A percentile compares a stretch with the other conserved stretches of the same genome.
Evolutionary conservation across 2,113 vertebrate genomes (phyloP).

Genomic region (Neomonachus schauinslandi): DNA sequence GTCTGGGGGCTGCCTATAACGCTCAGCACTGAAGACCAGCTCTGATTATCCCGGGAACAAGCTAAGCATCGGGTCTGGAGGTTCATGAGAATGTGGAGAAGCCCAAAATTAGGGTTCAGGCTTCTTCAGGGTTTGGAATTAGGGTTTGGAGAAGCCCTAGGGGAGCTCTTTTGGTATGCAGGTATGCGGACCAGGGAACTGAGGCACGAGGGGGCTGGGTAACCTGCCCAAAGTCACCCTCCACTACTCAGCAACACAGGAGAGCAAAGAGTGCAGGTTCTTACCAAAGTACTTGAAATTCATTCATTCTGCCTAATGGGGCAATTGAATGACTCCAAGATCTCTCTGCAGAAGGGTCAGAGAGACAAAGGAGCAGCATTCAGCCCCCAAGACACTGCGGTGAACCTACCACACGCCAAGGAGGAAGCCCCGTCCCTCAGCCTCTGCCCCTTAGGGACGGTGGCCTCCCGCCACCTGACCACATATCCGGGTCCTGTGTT

Average conservation of each 20-base stretch:
- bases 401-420: no score
- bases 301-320: background rate
- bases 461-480: background rate
- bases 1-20: background rate
- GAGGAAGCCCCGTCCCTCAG: background rate
- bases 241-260: background rate
- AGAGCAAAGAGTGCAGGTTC: background rate
- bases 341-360: background rate
- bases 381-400: rapidly evolving
- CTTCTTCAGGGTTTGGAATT: no score
- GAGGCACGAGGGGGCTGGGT: background rate
- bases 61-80: rapidly evolving
- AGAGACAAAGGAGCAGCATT: rapidly evolving
- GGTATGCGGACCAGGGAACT: background rate
- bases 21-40: background rate
- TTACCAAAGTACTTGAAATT: background rate
- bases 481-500: background rate
- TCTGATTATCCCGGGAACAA: background rate
- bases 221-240: background rate
- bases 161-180: background rate
- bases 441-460: background rate
- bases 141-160: background rate
- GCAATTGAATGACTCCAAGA: background rate
- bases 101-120: background rate
- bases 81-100: rapidly evolving